Evolutionary conservation across 2,888 invertebrate genomes (phyloP).

Genomic region (Coronaproctus castanopsis): DNA sequence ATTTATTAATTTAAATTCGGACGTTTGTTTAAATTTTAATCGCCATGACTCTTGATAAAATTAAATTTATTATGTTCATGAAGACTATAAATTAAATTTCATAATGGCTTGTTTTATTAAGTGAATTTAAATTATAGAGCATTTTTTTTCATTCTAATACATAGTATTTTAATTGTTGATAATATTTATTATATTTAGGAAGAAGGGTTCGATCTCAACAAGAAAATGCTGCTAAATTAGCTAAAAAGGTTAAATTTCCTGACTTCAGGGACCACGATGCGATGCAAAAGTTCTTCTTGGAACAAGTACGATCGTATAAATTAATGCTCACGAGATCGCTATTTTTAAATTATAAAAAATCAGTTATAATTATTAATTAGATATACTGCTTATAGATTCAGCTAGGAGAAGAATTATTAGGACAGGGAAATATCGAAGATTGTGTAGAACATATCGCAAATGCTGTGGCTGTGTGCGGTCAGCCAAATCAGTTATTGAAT

Average conservation of each 20-base stretch:
- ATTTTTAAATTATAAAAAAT: neutral
- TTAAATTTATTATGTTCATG: too few relatives aligned
- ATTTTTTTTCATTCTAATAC: too few relatives aligned
- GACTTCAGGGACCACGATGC: conserved; percentile 82
- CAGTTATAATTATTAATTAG: neutral
- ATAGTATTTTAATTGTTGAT: too few relatives aligned
- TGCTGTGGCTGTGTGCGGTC: conserved; percentile 93
- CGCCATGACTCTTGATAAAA: too few relatives aligned
- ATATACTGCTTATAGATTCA: conserved; percentile 47
- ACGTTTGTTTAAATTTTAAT: too few relatives aligned
- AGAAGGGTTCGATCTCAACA: conserved; percentile 31
- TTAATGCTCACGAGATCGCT: too few relatives aligned
- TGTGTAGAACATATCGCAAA: conserved; percentile 92
- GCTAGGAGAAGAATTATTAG: conserved; percentile 74
- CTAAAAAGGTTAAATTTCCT: conserved; percentile 35
- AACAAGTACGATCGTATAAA: conserved; percentile 31
- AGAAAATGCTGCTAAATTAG: conserved; percentile 12
- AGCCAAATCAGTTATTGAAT: conserved; percentile 70
- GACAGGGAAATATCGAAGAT: conserved; percentile 65
- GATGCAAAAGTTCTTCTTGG: conserved; percentile 70
- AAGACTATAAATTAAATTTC: too few relatives aligned
- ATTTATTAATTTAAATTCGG: too few relatives aligned
- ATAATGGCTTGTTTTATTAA: too few relatives aligned
- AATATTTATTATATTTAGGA: conserved; percentile 34
- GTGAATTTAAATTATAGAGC: too few relatives aligned